Base-by-base conservation (phyloP, 2,797 vertebrate species). In the Geotrypetes seraphini region DNA sequence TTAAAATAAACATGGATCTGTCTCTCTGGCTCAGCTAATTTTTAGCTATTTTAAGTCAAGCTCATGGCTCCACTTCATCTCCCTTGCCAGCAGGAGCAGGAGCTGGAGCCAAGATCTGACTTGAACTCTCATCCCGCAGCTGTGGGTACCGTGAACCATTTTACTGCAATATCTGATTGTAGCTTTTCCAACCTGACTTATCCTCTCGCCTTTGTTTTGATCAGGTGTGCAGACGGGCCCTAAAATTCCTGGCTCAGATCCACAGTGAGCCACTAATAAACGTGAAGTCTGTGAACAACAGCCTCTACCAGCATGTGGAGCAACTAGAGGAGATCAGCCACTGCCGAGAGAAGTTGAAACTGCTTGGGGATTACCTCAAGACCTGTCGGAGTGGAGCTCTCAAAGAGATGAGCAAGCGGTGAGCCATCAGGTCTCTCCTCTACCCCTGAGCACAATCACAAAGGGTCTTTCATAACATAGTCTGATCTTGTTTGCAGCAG, bases 301-400 rank as follows among this genome's bases (percentile, higher is more conserved):
- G 86, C 5, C 66, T 98, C 33, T 83, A 88, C 1, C 57, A 65
- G 10, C 92, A 98, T 0, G 50, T 86, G 2, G 86, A 89, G 25
- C 68, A 49, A 34, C 92, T 97, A 91, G 50, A 49, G 5, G 63
- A 63, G 28, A 73, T 83, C 7, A 66, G 63, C n/a, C 46, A 6
- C 26, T 78, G 81, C 50, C 72, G 93, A 16, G 81, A 88, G 43
- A 85, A 70, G 56, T 83, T 98, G 10, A 85, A 89, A 18, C 77
- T 96, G 18, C 71, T 97, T 12, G 92, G 90, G 1, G 92, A 97
- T 53, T 98, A 97, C 56, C 69, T 98, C 39, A 60, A 76, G 36
- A 76, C 88, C 50, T 97, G 95, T 58, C 88, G 95, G 48, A 97
- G 93, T 0, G 84, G 83, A 0, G 86, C 86, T 52, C 57, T 83